Conservation (phyloP, 2,113 vertebrate species). For the Podilymbus podiceps region DNA sequence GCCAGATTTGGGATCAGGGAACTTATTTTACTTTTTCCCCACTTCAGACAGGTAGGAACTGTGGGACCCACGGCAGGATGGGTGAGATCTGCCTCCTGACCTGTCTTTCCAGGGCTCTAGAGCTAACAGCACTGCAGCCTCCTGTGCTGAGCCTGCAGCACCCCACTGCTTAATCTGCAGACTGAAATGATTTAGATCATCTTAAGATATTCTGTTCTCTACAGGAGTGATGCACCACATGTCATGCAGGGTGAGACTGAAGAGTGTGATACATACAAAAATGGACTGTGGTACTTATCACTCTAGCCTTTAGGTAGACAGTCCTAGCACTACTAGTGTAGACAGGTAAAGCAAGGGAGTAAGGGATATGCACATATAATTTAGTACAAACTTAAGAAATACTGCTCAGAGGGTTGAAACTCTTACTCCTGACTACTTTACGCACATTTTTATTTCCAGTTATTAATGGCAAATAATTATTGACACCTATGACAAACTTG, state of each 20-base stretch:
- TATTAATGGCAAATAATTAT: background rate
- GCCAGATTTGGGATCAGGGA: background rate
- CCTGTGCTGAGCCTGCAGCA: background rate
- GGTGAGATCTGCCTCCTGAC: background rate
- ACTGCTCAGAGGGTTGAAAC: background rate
- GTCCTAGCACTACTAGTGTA: background rate
- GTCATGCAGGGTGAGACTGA: background rate
- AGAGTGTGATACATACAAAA: accelerated
- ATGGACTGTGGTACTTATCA: background rate
- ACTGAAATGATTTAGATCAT: background rate
- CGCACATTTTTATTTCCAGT: background rate
- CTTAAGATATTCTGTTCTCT: background rate
- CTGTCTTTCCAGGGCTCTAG: background rate
- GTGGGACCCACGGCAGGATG: background rate
- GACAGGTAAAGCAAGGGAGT: background rate
- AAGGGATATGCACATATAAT: background rate
- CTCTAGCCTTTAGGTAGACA: background rate
- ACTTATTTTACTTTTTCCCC: background rate
- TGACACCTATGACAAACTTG: background rate
- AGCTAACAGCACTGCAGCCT: background rate
- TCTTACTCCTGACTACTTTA: background rate
- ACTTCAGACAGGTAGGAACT: background rate
- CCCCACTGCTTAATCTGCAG: background rate
- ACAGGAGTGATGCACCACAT: accelerated
- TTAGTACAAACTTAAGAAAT: background rate